These are phyloP conservation scores for Anarsia innoxiella DNA, from an alignment of 2,888 invertebrate species.

Conservation along the genomic window DNA sequence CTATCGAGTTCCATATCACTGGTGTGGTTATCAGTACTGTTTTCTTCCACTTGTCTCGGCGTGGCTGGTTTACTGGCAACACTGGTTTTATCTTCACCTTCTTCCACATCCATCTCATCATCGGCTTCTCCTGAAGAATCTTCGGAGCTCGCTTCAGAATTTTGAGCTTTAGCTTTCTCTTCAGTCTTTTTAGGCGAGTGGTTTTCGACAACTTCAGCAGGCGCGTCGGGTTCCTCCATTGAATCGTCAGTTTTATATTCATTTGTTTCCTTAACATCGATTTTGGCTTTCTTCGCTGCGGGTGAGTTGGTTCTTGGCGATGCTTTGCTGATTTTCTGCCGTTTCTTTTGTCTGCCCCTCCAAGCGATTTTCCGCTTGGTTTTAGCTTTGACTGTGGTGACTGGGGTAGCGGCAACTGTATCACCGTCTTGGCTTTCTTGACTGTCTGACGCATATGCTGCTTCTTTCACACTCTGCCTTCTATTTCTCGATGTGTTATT, in stretches of 20 bases:
- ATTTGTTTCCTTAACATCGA: slow-evolving; percentile 29
- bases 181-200: slow-evolving; percentile 31
- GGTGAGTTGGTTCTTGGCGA: slow-evolving; percentile 35
- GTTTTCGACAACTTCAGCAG: slow-evolving; percentile 21
- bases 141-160: slow-evolving; percentile 71
- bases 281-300: slow-evolving; percentile 48
- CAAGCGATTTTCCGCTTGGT: slow-evolving; percentile 68
- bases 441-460: slow-evolving; percentile 52
- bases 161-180: slow-evolving; percentile 46
- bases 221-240: slow-evolving; percentile 33
- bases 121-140: slow-evolving; percentile 80
- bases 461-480: slow-evolving; percentile 43
- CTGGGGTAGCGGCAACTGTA: slow-evolving; percentile 27
- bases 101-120: slow-evolving; percentile 80
- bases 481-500: slow-evolving; percentile 29
- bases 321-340: slow-evolving; percentile 38
- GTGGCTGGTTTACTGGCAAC: slow-evolving; percentile 54
- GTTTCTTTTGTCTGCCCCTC: slow-evolving; percentile 62
- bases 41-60: slow-evolving; percentile 51
- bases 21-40: slow-evolving; percentile 63
- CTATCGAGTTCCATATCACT: slow-evolving; percentile 71
- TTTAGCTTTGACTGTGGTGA: slow-evolving; percentile 38
- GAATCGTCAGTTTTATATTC: slow-evolving; percentile 50
- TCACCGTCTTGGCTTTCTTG: slow-evolving; percentile 61
- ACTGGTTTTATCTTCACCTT: slow-evolving; percentile 61